Evolutionary conservation across 2,888 invertebrate genomes (phyloP).

Genomic region (Acronicta psi): DNA sequence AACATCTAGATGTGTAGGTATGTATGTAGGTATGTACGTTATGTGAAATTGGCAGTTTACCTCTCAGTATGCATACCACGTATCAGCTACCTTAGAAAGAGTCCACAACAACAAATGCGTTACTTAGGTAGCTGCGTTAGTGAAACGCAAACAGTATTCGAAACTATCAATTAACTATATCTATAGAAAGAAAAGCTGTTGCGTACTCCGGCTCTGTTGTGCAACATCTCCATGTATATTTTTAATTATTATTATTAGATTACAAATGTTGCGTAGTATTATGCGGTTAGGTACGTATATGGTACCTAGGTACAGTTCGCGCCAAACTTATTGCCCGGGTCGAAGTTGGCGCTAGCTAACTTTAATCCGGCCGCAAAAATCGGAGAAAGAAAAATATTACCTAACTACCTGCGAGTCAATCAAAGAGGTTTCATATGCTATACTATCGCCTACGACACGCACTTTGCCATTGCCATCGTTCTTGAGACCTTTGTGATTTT

Average conservation of each 20-base stretch:
- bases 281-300: too few relatives aligned
- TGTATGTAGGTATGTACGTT: constrained; percentile 42
- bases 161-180: constrained; percentile 66
- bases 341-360: too few relatives aligned
- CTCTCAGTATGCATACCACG: constrained; percentile 74
- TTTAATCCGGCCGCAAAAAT: too few relatives aligned
- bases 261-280: constrained; percentile 41
- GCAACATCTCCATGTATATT: constrained; percentile 65
- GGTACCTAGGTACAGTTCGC: too few relatives aligned
- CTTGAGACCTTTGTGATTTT: too few relatives aligned
- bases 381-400: too few relatives aligned
- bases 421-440: too few relatives aligned
- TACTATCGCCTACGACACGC: too few relatives aligned
- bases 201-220: constrained; percentile 54
- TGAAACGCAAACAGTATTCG: constrained; percentile 73
- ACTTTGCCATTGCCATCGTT: too few relatives aligned
- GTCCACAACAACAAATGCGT: constrained; percentile 63
- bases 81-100: constrained; percentile 66
- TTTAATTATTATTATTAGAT: constrained; percentile 39
- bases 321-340: too few relatives aligned
- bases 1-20: constrained; percentile 26
- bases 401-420: too few relatives aligned
- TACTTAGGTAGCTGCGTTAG: constrained; percentile 64
- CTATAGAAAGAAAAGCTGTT: constrained; percentile 55
- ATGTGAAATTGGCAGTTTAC: constrained; percentile 73